Evolutionary conservation across 37 sponge, comb jelly and placozoan species (phyloP).

Genomic region (Diacarnus erythraeanus): DNA sequence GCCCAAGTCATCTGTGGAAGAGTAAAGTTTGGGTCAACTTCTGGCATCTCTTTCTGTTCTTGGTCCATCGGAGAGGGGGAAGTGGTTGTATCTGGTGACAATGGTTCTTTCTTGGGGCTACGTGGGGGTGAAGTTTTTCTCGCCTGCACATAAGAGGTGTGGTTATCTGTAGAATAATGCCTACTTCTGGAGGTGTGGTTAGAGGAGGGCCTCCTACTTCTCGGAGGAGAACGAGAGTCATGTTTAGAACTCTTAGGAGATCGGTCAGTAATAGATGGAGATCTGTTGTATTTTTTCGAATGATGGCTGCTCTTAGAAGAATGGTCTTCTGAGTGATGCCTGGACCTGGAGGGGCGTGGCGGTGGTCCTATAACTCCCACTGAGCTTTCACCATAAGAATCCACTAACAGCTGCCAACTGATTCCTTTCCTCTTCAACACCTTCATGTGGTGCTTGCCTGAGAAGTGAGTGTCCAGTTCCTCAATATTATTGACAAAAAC

Average conservation of each 20-base stretch:
- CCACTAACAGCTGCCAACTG: no score
- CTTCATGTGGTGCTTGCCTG: slow-evolving; percentile 28
- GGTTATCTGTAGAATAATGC: background rate
- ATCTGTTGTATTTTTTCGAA: no score
- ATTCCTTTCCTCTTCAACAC: background rate
- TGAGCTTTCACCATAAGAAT: background rate
- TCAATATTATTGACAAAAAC: slow-evolving; percentile 8
- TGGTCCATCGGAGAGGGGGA: background rate
- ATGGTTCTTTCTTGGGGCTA: background rate
- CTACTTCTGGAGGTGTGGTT: background rate
- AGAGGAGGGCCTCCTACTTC: no score
- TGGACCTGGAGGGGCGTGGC: background rate
- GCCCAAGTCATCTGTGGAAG: background rate
- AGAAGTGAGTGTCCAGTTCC: slow-evolving; percentile 12
- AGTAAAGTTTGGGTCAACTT: background rate
- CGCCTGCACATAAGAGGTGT: background rate
- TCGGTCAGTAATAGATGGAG: background rate
- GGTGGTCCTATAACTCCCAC: background rate
- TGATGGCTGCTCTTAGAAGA: slow-evolving; percentile 1
- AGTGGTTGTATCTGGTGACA: background rate
- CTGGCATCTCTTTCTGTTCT: background rate
- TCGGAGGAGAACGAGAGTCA: no score
- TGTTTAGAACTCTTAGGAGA: no score
- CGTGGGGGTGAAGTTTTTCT: background rate
- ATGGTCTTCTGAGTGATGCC: slow-evolving; percentile 16